phyloP scores from a whole-genome alignment of 2,797 vertebrate species.

The Liasis olivaceus region DNA sequence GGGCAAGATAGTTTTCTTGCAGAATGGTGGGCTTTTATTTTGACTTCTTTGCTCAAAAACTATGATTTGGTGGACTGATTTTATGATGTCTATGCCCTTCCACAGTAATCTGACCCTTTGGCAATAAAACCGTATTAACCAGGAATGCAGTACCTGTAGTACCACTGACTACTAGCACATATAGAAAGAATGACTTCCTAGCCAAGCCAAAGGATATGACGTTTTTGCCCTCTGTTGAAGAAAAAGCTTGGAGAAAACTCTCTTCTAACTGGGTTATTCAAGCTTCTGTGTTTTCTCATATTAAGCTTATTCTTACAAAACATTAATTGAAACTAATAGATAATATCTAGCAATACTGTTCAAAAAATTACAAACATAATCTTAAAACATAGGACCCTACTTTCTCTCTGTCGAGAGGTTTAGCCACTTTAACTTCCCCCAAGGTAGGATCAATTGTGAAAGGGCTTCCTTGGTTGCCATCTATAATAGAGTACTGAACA shows the following conservation, averaged over 20 bases:
- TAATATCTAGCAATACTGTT: background rate
- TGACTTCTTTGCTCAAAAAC: background rate
- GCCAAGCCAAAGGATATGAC: background rate
- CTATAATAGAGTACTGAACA: slow-evolving; percentile 87
- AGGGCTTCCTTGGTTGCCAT: slow-evolving; percentile 92
- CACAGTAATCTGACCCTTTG: background rate
- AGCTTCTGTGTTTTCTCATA: background rate
- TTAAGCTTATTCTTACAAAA: background rate
- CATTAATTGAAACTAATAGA: background rate
- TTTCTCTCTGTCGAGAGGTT: slow-evolving; percentile 91
- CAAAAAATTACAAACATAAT: background rate
- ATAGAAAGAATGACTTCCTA: background rate
- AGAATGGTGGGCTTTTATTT: too few relatives aligned
- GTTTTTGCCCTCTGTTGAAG: background rate
- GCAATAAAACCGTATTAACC: background rate
- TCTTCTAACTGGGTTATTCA: background rate
- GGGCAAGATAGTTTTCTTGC: too few relatives aligned
- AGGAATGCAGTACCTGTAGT: background rate
- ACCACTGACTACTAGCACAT: background rate
- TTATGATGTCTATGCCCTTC: background rate
- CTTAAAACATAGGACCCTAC: slow-evolving; percentile 71
- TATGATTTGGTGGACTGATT: background rate
- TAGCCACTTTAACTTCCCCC: slow-evolving; percentile 92
- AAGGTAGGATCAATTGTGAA: slow-evolving; percentile 88
- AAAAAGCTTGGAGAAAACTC: background rate